phyloP scores from a whole-genome alignment of 2,888 invertebrate species.

The Ectemnius lituratus region DNA sequence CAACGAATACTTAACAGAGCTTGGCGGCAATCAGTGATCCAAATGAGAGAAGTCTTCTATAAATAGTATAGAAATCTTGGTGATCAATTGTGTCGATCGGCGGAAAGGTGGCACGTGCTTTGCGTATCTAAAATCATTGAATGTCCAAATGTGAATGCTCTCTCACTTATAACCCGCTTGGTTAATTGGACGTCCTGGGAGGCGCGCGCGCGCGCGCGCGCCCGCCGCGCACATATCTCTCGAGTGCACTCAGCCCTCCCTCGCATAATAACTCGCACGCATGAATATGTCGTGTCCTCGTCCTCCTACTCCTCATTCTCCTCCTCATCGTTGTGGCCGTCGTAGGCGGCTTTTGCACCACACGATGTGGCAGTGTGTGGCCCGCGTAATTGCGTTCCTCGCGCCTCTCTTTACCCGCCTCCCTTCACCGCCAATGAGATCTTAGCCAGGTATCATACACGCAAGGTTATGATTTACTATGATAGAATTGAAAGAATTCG shows the following conservation, averaged over 20 bases:
- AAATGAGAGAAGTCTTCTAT: too few relatives aligned
- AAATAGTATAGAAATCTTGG: too few relatives aligned
- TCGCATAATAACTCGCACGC: constrained; percentile 61
- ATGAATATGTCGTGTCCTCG: constrained; percentile 68
- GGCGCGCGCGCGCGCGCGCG: constrained; percentile 59
- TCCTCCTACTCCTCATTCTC: constrained; percentile 41
- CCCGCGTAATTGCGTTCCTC: constrained; percentile 68
- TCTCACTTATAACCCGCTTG: not conserved
- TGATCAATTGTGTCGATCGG: too few relatives aligned
- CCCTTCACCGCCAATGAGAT: constrained; percentile 17
- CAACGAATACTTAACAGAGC: not conserved
- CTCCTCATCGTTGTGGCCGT: too few relatives aligned
- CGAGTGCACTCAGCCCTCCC: constrained; percentile 63
- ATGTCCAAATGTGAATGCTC: constrained; percentile 51
- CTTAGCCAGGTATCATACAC: not conserved
- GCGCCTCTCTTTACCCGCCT: constrained; percentile 31
- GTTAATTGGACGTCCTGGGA: constrained; percentile 62
- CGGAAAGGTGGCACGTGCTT: constrained; percentile 18
- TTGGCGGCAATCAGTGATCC: too few relatives aligned
- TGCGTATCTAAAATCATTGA: constrained; percentile 46
- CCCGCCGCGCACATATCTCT: constrained; percentile 59
- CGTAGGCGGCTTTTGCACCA: constrained; percentile 20
- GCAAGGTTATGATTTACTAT: not conserved
- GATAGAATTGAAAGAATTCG: too few relatives aligned
- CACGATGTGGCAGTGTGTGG: constrained; percentile 56